Evolutionary conservation across 2,113 vertebrate genomes (phyloP).

Genomic region (Balaeniceps rex): DNA sequence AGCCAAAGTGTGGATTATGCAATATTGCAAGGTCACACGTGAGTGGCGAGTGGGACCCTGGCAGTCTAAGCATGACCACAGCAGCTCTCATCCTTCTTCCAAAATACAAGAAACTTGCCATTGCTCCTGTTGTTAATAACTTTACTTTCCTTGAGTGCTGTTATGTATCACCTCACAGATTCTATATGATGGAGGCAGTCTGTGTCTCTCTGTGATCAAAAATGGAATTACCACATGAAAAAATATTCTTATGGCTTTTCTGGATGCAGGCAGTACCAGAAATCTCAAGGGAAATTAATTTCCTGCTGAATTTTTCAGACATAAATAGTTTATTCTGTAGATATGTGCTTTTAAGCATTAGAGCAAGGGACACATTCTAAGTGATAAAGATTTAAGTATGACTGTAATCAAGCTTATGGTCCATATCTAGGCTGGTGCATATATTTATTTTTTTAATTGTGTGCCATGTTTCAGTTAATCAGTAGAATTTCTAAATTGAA

Average conservation of each 20-base stretch:
- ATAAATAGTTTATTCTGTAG: neutral
- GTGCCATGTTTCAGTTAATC: conserved; percentile 20
- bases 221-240: neutral
- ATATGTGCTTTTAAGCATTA: neutral
- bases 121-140: neutral
- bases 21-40: neutral
- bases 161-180: neutral
- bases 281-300: neutral
- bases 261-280: neutral
- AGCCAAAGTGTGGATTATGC: neutral
- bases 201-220: neutral
- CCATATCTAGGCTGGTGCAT: neutral
- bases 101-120: neutral
- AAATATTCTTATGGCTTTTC: neutral
- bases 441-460: conserved; percentile 8
- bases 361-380: neutral
- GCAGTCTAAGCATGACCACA: neutral
- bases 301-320: neutral
- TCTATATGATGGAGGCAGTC: neutral
- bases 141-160: neutral
- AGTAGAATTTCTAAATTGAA: conserved; percentile 36
- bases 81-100: neutral
- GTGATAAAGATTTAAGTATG: neutral
- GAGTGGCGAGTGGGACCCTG: neutral
- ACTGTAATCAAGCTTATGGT: neutral